These are phyloP conservation scores for Malurus alboscapulatus DNA, from an alignment of 2,113 vertebrate genomes.

Conservation along the genomic window DNA sequence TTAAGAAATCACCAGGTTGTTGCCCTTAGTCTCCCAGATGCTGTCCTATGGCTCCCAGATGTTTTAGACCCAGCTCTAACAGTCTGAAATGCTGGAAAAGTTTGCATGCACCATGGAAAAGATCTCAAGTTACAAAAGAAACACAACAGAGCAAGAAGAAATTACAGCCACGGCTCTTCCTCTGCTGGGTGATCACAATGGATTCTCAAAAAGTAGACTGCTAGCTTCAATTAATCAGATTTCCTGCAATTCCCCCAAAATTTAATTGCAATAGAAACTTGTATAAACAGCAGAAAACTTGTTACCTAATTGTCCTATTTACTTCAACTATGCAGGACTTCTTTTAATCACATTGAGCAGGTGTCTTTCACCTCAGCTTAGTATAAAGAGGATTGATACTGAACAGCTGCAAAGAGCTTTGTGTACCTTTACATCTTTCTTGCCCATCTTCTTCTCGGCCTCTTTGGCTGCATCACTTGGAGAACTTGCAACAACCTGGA, in stretches of 20 bases:
- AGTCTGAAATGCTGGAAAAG: background rate
- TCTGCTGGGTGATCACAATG: background rate
- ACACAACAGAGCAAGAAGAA: background rate
- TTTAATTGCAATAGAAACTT: background rate
- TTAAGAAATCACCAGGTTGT: background rate
- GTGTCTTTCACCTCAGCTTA: background rate
- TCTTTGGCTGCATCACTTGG: background rate
- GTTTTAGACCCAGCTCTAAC: background rate
- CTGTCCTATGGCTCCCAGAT: background rate
- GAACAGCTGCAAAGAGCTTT: background rate
- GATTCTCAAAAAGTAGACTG: background rate
- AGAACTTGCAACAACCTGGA: background rate
- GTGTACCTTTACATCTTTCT: slow-evolving; percentile 62
- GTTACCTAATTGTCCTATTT: background rate
- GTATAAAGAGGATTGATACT: background rate
- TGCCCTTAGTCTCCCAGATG: background rate
- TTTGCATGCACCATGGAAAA: background rate
- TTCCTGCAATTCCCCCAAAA: background rate
- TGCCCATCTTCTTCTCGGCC: slow-evolving; percentile 19
- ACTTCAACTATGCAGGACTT: background rate
- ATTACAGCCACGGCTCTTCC: background rate
- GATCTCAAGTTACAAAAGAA: background rate
- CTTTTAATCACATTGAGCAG: background rate
- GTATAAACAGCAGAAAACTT: background rate
- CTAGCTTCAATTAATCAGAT: background rate